Evolutionary conservation across 2,113 vertebrate species (phyloP).

Genomic region (Callorhinus ursinus): DNA sequence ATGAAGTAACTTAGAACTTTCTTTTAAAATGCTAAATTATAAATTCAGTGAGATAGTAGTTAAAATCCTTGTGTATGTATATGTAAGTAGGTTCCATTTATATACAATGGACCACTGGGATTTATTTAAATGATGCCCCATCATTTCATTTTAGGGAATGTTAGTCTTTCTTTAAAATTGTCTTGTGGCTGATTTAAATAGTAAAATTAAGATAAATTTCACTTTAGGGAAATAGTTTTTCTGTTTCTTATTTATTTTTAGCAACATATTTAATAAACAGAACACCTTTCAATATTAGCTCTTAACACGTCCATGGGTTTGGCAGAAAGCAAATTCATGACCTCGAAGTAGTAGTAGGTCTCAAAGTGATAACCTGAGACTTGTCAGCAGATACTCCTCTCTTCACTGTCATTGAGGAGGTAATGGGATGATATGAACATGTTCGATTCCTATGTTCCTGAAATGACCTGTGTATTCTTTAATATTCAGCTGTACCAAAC

Average conservation of each 20-base stretch:
- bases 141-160: not conserved
- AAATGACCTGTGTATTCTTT: conserved; percentile 1
- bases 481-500: conserved; percentile 31
- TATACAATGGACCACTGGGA: not conserved
- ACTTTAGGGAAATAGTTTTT: not conserved
- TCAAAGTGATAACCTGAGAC: not conserved
- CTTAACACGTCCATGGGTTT: not conserved
- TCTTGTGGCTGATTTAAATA: not conserved
- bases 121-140: not conserved
- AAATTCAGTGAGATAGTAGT: not conserved
- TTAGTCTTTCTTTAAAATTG: not conserved
- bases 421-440: not conserved
- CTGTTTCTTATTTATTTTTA: not conserved
- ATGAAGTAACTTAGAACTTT: not conserved
- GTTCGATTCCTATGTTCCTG: not conserved
- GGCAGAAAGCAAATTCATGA: not conserved
- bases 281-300: not conserved
- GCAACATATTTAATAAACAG: conserved; percentile 19
- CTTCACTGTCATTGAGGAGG: not conserved
- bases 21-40: not conserved
- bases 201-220: conserved; percentile 14
- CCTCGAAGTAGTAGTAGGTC: not conserved
- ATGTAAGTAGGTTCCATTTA: not conserved
- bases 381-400: not conserved
- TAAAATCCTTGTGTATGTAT: not conserved